Percentiles rank a stretch among this genome's conserved stretches.
Evolutionary conservation across 2,888 invertebrate genomes (phyloP).

Genomic region (Atrina japonica): DNA sequence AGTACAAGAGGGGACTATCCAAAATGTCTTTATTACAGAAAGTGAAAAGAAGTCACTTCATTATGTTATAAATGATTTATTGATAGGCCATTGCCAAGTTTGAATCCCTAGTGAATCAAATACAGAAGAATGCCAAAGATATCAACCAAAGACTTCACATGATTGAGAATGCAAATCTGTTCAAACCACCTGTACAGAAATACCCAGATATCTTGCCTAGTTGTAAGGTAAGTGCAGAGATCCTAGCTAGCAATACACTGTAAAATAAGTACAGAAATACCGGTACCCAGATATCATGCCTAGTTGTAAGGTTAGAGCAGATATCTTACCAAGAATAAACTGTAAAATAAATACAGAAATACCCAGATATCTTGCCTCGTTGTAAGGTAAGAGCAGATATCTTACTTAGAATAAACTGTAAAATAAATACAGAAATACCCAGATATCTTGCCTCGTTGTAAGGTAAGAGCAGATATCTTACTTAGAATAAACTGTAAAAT

Average conservation of each 20-base stretch:
- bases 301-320: background rate
- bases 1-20: no score
- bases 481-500: no score
- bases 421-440: no score
- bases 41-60: no score
- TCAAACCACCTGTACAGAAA: constrained; percentile 75
- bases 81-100: constrained; percentile 80
- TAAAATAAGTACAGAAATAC: background rate
- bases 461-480: background rate
- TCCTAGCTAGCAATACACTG: no score
- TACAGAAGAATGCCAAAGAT: constrained; percentile 81
- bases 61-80: background rate
- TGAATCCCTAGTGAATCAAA: constrained; percentile 81
- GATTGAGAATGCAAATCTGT: constrained; percentile 78
- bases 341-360: no score
- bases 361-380: no score
- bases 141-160: constrained; percentile 77
- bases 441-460: no score
- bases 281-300: background rate
- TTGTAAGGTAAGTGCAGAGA: constrained; percentile 77
- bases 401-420: no score
- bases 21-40: no score
- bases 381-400: constrained; percentile 78
- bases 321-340: background rate
- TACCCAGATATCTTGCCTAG: constrained; percentile 74